Conservation (phyloP, 2,797 vertebrate species). For the Vultur gryphus region DNA sequence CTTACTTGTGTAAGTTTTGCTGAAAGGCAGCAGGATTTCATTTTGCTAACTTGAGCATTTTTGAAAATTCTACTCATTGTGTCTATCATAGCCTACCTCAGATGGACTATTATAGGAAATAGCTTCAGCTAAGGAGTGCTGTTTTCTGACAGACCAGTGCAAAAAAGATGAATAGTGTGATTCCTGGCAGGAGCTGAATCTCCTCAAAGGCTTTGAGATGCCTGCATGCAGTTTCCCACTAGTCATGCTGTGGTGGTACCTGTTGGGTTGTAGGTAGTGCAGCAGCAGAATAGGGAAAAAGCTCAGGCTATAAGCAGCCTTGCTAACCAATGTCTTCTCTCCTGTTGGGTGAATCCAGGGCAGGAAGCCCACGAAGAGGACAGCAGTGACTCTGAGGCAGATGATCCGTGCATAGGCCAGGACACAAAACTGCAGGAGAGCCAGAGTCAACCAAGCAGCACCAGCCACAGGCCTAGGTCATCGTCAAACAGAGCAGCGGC, state of each 20-base stretch:
- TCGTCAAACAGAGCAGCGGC: constrained; percentile 73
- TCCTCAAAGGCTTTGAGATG: neutral
- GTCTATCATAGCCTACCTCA: neutral
- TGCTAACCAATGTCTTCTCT: neutral
- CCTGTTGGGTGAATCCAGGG: constrained; percentile 68
- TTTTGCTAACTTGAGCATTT: neutral
- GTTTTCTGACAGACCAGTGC: neutral
- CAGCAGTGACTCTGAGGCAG: constrained; percentile 94
- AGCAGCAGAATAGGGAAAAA: neutral
- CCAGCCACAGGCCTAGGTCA: constrained; percentile 82
- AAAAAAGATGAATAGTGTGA: neutral
- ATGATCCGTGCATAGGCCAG: constrained; percentile 82
- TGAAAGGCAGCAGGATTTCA: neutral
- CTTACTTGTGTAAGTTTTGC: neutral
- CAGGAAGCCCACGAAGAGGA: constrained; percentile 90
- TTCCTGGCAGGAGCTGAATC: neutral
- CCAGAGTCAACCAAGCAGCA: constrained; percentile 80
- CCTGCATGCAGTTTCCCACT: neutral
- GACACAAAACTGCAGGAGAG: constrained; percentile 77
- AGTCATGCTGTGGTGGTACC: neutral
- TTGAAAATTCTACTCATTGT: neutral
- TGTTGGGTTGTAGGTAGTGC: neutral
- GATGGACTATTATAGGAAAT: neutral
- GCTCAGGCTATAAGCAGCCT: neutral
- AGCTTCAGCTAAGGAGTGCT: neutral